Percentiles rank a stretch among this genome's conserved stretches.
Evolutionary conservation across 2,888 invertebrate genomes (phyloP).

Genomic region (Drosophila atripex): DNA sequence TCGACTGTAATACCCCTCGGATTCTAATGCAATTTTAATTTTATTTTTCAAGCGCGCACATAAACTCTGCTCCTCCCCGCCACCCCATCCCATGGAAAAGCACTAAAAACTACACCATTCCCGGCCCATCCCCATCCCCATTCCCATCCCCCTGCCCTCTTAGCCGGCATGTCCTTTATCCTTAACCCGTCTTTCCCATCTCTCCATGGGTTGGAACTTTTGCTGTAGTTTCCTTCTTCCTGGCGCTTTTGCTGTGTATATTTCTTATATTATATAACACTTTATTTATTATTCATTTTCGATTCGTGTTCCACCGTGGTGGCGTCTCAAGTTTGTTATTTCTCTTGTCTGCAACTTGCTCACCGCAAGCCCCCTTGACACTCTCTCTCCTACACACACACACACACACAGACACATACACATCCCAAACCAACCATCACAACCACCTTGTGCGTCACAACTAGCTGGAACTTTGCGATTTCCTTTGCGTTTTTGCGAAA

Average conservation of each 20-base stretch:
- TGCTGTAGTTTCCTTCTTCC: slow-evolving; percentile 52
- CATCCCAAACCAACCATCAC: not conserved
- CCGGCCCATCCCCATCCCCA: too few relatives aligned
- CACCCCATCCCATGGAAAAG: slow-evolving; percentile 13
- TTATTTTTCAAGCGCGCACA: slow-evolving; percentile 77
- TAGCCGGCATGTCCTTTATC: slow-evolving; percentile 19
- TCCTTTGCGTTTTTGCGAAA: slow-evolving; percentile 34
- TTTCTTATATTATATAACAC: slow-evolving; percentile 81
- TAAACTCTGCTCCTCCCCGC: slow-evolving; percentile 56
- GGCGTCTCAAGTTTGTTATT: slow-evolving; percentile 77
- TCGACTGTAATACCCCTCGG: slow-evolving; percentile 62
- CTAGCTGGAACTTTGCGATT: slow-evolving; percentile 47
- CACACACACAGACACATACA: not conserved
- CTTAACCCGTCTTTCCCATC: slow-evolving; percentile 14
- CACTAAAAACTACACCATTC: slow-evolving; percentile 58
- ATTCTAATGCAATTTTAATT: slow-evolving; percentile 79
- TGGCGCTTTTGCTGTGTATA: slow-evolving; percentile 50
- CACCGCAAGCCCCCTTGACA: slow-evolving; percentile 53
- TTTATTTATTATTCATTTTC: slow-evolving; percentile 83
- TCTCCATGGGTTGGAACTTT: slow-evolving; percentile 46
- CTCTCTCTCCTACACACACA: not conserved
- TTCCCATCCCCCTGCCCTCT: not conserved
- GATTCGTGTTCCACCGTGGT: slow-evolving; percentile 78
- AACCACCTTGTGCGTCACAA: slow-evolving; percentile 30
- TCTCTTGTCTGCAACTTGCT: slow-evolving; percentile 76